phyloP scores from a whole-genome alignment of 2,113 vertebrate genomes.

The Colinus virginianus region DNA sequence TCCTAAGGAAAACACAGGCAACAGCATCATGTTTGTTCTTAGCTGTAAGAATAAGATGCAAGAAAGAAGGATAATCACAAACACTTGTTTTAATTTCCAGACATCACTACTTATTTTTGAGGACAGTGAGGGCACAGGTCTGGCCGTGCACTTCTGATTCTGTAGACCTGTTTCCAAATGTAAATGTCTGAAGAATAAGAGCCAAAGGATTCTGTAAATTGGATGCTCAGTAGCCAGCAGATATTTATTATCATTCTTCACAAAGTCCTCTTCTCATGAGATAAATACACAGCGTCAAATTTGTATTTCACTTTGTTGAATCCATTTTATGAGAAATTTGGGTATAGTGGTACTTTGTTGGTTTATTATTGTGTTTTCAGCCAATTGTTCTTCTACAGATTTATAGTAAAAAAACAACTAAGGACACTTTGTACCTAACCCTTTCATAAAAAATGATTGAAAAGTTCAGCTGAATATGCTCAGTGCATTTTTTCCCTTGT shows the following conservation, averaged over 20 bases:
- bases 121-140: neutral
- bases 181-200: neutral
- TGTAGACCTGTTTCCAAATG: neutral
- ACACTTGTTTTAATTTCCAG: neutral
- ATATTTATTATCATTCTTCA: neutral
- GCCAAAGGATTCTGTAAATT: neutral
- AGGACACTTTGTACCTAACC: conserved; percentile 5
- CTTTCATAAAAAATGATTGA: conserved; percentile 56
- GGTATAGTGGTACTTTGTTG: neutral
- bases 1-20: too few relatives aligned
- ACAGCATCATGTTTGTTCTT: neutral
- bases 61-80: neutral
- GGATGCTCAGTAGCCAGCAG: neutral
- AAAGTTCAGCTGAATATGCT: conserved; percentile 48
- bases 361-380: neutral
- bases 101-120: neutral
- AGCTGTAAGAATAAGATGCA: neutral
- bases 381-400: conserved; percentile 11
- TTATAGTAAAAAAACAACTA: conserved; percentile 10
- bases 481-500: conserved; percentile 23
- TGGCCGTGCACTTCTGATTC: neutral
- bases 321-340: conserved; percentile 10
- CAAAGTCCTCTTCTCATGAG: neutral
- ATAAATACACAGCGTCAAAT: neutral
- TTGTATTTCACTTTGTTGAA: neutral